phyloP scores from a whole-genome alignment of 2,113 vertebrate genomes.

The Lepisosteus oculatus region DNA sequence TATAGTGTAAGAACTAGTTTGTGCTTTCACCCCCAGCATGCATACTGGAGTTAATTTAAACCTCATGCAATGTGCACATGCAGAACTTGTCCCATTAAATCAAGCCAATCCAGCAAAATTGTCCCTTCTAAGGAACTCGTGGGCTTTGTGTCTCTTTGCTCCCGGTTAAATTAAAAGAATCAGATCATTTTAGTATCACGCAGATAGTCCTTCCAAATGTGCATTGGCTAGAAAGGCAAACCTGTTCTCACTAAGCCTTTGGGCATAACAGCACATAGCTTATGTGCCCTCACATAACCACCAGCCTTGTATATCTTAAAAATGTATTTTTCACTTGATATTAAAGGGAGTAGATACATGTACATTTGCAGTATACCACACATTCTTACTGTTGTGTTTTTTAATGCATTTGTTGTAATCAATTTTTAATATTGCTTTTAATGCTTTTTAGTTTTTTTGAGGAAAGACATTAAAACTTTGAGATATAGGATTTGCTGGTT shows the following conservation, averaged over 20 bases:
- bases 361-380: too few species aligned
- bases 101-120: slow-evolving; percentile 2
- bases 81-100: slow-evolving; percentile 13
- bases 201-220: background rate
- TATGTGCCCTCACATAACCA: background rate
- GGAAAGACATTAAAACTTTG: too few species aligned
- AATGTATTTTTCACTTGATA: too few species aligned
- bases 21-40: slow-evolving; percentile 1
- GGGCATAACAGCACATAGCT: background rate
- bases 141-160: background rate
- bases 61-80: background rate
- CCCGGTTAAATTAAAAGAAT: slow-evolving; percentile 12
- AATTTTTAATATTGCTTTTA: too few species aligned
- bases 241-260: background rate
- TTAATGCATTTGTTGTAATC: too few species aligned
- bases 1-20: background rate
- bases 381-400: too few species aligned
- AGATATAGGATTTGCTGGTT: too few species aligned
- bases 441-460: too few species aligned
- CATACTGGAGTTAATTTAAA: background rate
- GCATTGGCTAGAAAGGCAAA: slow-evolving; percentile 3
- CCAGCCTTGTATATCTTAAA: too few species aligned
- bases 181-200: slow-evolving; percentile 13
- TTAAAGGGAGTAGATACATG: too few species aligned
- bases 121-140: background rate